Conservation (phyloP, 1,140 invertebrate species). For the Drosophila sp. region DNA sequence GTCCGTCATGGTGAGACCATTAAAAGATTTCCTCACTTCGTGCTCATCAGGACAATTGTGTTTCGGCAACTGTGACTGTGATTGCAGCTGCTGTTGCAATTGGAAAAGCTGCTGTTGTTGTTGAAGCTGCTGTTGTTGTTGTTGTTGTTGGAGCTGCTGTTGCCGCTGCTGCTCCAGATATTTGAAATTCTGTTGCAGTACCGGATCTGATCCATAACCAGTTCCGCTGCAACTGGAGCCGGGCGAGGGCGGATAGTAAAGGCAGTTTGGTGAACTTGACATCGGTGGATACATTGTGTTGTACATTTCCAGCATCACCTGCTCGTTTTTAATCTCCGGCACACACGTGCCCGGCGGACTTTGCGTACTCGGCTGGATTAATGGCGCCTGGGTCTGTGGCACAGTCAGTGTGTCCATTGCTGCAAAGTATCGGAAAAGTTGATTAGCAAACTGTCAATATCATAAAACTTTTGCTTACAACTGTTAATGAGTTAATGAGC, state of each 20-base stretch:
- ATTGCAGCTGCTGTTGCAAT: neutral
- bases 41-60: neutral
- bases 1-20: neutral
- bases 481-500: constrained; percentile 61
- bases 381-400: neutral
- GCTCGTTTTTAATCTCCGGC: constrained; percentile 59
- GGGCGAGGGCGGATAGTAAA: constrained; percentile 48
- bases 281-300: constrained; percentile 56
- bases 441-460: constrained; percentile 34
- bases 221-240: constrained; percentile 59
- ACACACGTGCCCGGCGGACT: constrained; percentile 22
- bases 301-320: constrained; percentile 45
- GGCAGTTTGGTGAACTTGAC: constrained; percentile 40
- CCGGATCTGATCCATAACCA: constrained; percentile 34
- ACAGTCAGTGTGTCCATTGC: constrained; percentile 26
- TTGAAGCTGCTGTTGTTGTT: neutral
- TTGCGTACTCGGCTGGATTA: neutral
- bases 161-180: neutral
- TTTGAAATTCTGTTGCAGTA: neutral
- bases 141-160: neutral
- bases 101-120: neutral
- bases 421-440: constrained; percentile 47
- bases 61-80: constrained; percentile 18
- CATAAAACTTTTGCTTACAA: constrained; percentile 18
- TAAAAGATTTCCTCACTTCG: neutral